These are phyloP conservation scores for Ochlodes sylvanus DNA, from an alignment of 2,888 invertebrate genomes.

Conservation along the genomic window DNA sequence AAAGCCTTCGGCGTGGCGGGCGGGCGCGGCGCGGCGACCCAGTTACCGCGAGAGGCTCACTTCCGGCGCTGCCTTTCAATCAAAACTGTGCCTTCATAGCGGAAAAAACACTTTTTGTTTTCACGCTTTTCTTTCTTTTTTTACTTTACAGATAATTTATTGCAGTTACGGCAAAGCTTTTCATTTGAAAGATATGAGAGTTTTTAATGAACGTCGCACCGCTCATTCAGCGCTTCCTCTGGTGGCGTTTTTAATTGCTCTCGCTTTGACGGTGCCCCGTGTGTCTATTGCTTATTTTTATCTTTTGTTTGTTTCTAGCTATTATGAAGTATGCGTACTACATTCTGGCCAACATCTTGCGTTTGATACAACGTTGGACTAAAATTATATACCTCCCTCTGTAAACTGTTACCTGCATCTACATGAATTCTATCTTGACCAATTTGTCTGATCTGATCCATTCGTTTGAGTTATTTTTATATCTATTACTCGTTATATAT, in stretches of 20 bases:
- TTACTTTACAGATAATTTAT: slow-evolving; percentile 37
- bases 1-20: slow-evolving; percentile 18
- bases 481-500: too few species aligned
- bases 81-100: slow-evolving; percentile 47
- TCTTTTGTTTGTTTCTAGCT: slow-evolving; percentile 6
- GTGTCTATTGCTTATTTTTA: slow-evolving; percentile 30
- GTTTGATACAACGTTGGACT: background rate
- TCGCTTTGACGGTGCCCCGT: slow-evolving; percentile 29
- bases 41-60: slow-evolving; percentile 51
- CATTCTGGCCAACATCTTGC: slow-evolving; percentile 1
- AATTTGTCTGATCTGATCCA: too few species aligned
- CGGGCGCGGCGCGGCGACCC: slow-evolving; percentile 48
- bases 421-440: too few species aligned
- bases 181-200: slow-evolving; percentile 29
- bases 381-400: background rate
- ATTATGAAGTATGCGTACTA: background rate
- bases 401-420: too few species aligned
- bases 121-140: slow-evolving; percentile 38
- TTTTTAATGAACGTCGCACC: slow-evolving; percentile 37
- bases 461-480: too few species aligned
- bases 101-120: slow-evolving; percentile 45
- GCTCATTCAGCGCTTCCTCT: slow-evolving; percentile 24
- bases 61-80: slow-evolving; percentile 54
- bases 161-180: slow-evolving; percentile 38
- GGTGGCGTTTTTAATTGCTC: slow-evolving; percentile 37